These are phyloP conservation scores for Trichogramma evanescens DNA, from an alignment of 2,888 invertebrate genomes.

Conservation along the genomic window DNA sequence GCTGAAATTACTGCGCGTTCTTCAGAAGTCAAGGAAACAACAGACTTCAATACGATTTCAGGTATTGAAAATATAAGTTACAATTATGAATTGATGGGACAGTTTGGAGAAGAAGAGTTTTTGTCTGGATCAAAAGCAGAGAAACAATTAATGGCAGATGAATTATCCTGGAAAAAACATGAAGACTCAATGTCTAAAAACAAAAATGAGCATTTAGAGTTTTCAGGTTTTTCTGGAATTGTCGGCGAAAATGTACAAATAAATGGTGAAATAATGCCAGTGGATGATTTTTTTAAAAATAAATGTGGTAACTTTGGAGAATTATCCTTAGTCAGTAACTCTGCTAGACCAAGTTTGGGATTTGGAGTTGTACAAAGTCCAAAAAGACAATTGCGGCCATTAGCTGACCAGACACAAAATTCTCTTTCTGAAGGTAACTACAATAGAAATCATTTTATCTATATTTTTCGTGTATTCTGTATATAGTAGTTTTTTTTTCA, in stretches of 20 bases:
- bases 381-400: conserved; percentile 27
- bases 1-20: conserved; percentile 41
- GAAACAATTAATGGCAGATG: conserved; percentile 45
- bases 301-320: conserved; percentile 45
- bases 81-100: conserved; percentile 36
- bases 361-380: conserved; percentile 31
- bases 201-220: conserved; percentile 34
- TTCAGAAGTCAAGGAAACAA: conserved; percentile 31
- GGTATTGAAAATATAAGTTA: conserved; percentile 35
- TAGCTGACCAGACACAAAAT: conserved; percentile 32
- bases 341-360: conserved; percentile 35
- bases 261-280: conserved; percentile 41
- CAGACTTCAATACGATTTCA: conserved; percentile 26
- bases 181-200: conserved; percentile 23
- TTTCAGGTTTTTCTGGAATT: conserved; percentile 42
- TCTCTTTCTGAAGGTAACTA: neutral
- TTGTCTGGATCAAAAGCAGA: conserved; percentile 41
- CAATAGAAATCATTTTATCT: neutral
- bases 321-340: conserved; percentile 24
- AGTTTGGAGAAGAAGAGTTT: conserved; percentile 39
- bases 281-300: conserved; percentile 48
- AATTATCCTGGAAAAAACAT: conserved; percentile 44
- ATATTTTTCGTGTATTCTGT: neutral
- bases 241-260: conserved; percentile 39
- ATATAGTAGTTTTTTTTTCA: neutral